phyloP scores from a whole-genome alignment of 2,113 vertebrate genomes.

The Rhynchopsitta pachyrhyncha region DNA sequence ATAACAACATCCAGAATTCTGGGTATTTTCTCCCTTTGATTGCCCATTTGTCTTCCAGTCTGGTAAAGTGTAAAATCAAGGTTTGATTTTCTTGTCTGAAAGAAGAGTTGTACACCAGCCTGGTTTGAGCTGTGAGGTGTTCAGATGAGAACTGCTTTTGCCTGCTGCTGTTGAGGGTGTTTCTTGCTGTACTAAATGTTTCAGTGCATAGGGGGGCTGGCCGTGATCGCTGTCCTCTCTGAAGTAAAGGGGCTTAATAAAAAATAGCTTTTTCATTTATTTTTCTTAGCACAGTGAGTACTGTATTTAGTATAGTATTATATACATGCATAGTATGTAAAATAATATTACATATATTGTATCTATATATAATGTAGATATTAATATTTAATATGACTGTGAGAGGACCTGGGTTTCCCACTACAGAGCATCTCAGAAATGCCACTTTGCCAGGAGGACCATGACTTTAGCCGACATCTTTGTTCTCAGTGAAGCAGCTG shows the following conservation, averaged over 20 bases:
- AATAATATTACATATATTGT: not conserved
- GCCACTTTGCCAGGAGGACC: rapidly evolving
- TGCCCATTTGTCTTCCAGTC: not conserved
- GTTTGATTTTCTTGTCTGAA: not conserved
- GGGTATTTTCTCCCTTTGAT: not conserved
- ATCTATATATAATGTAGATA: not conserved
- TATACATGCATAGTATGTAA: not conserved
- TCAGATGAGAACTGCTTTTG: not conserved
- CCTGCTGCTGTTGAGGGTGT: not conserved
- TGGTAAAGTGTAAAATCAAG: not conserved
- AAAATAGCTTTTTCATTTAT: not conserved
- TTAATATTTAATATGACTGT: rapidly evolving
- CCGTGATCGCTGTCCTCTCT: not conserved
- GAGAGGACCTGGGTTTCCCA: rapidly evolving
- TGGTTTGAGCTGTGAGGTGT: not conserved
- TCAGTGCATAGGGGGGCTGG: rapidly evolving
- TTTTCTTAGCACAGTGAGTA: not conserved
- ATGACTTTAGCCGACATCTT: not conserved
- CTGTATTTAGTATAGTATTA: not conserved
- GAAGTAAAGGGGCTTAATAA: not conserved
- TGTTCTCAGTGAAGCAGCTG: not conserved
- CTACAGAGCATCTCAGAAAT: not conserved
- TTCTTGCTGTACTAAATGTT: not conserved
- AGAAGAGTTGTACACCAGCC: not conserved
- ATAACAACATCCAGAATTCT: not conserved